phyloP scores from a whole-genome alignment of 2,888 invertebrate genomes.

The Archips crataeganus region DNA sequence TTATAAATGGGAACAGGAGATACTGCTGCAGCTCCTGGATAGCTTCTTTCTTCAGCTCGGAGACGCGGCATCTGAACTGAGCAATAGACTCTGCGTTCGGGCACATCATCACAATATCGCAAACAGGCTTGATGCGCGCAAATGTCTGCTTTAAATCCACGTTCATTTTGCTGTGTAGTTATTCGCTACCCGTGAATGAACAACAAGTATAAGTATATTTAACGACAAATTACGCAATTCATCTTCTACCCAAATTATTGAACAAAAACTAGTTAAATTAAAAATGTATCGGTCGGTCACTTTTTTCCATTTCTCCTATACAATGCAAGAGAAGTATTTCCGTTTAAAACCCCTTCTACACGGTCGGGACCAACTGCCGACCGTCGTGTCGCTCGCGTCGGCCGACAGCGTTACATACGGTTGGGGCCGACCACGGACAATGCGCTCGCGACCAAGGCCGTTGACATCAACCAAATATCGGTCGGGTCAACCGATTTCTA shows the following conservation, averaged over 20 bases:
- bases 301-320: constrained; percentile 14
- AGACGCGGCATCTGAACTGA: constrained; percentile 61
- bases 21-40: constrained; percentile 83
- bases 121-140: constrained; percentile 80
- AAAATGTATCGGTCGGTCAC: constrained; percentile 9
- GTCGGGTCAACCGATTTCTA: no score
- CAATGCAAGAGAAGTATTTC: not conserved
- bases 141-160: constrained; percentile 69
- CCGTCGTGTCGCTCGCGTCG: no score
- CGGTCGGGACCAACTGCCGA: no score
- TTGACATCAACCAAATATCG: no score
- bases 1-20: constrained; percentile 81
- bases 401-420: no score
- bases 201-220: not conserved
- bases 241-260: constrained; percentile 20
- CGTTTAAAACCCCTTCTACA: constrained; percentile 32
- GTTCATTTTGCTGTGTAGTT: constrained; percentile 59
- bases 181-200: not conserved
- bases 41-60: constrained; percentile 67
- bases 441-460: no score
- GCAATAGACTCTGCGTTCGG: constrained; percentile 72
- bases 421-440: no score
- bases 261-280: constrained; percentile 18
- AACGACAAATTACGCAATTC: constrained; percentile 5
- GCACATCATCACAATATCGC: constrained; percentile 79